Evolutionary conservation across 1,140 invertebrate genomes (phyloP), one percentile per base, ranked within the genome.

Genomic region (Hyphantria cunea): DNA sequence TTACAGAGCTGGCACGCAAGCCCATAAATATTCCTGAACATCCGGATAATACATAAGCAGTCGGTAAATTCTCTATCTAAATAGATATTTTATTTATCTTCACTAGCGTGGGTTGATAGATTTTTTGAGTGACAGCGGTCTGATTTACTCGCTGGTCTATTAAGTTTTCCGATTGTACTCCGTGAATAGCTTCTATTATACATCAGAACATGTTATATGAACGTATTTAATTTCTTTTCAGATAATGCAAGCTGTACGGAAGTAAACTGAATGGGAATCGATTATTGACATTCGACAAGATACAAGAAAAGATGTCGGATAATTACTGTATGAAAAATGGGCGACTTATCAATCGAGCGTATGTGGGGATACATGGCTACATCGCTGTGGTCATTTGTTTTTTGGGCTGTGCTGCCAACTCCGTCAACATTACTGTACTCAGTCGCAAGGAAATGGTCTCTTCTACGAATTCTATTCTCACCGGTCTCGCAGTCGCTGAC

Each of bases 401-500:
- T 7, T 96, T 99, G 73, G 98, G 98, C 33, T 96, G 96, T 1
- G 93, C 98, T 8, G 96, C 97, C 14, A 99, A 99, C 81, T 93
- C 96, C 0, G 93, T 99, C 37, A 99, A 99, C 84, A 98, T 99
- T 39, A 95, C 96, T 25, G 97, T 99, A 4, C 91, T 99, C 11
- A 98, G 97, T 0, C 93, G 97, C 0, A 93, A 95, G 11, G 96
- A 98, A 77, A 98, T 99, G 97, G 89, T 92, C 13, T 96, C 96
- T 0, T 95, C 97, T 0, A 97, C 96, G 0, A 98, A 98, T 82
- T 93, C 93, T 45, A 96, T 97, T 74, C 92, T 95, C 0, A 98
- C 97, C 0, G 97, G 96, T 2, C 91, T 99, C 11, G 98, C 98
- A 0, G 94, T 98, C 0, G 96, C 97, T 0, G 97, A 99, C 87